Evolutionary conservation across 2,888 invertebrate species (phyloP), one percentile per base, ranked within the genome.

Genomic region (Miltochrista miniata): DNA sequence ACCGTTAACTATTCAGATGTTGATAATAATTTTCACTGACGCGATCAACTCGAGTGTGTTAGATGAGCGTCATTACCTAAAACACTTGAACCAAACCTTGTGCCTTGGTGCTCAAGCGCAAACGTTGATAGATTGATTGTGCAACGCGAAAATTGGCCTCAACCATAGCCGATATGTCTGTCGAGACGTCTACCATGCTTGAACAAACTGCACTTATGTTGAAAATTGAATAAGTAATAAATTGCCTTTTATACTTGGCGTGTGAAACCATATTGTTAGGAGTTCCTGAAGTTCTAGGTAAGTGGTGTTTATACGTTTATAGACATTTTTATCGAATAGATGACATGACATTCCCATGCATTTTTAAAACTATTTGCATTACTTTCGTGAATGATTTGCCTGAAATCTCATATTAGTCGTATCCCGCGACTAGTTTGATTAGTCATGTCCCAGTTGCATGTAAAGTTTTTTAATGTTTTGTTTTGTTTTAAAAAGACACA

Each of bases 11-110:
- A 75, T 75, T 71, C 68, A 72, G 85, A 87, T 88, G 88, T 90
- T 88, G 87, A 90, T 90, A 89, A 90, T 87, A 89, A 89, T 90
- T 84, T 80, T 69, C 76, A 76, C 74, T 81, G 89, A 88, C 86
- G 82, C 77, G 81, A 79, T 73, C 79, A 79, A 75, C 70, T 86
- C 83, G 78, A 87, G 85, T 87, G 86, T 87, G 87, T 87, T 84
- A 83, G 82, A 88, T 79, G 80, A 79, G 76, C 72, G 75, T 77
- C 74, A 87, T 89, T 88, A 87, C 90, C 79, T 83, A 72, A 85
- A 72, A 68, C 62, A 70, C 74, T 72, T 46, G 57, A 53, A 70
- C 58, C 61, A 52, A 69, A 62, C 67, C 70, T 68, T 67, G 56
- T 68, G 61, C 67, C 70, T 24, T 24, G 18, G 54, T 59, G 54